These are phyloP conservation scores for Phenganax stokvisi DNA, from an alignment of 92 coral and sea anemone genomes.

Conservation along the genomic window DNA sequence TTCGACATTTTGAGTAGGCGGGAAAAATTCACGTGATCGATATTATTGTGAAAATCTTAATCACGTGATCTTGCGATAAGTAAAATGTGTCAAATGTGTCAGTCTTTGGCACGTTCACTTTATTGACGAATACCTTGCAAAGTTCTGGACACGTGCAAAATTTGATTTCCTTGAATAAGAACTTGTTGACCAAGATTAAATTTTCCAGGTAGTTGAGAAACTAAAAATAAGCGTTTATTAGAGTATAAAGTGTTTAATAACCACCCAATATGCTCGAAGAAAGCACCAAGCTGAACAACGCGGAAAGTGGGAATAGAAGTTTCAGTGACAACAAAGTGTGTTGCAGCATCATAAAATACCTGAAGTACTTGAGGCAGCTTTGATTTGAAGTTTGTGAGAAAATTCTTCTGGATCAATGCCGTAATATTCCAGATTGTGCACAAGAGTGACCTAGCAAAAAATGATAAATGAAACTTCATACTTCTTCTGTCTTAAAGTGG, in stretches of 20 bases:
- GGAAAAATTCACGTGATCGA: too few species aligned
- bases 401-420: conserved; percentile 90
- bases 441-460: conserved; percentile 73
- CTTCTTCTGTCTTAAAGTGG: neutral
- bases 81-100: neutral
- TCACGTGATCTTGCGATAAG: too few species aligned
- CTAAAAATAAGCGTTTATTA: conserved; percentile 20
- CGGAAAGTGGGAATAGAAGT: neutral
- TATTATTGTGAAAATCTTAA: too few species aligned
- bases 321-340: neutral
- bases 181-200: conserved; percentile 77
- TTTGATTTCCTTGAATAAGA: conserved; percentile 86
- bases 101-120: too few species aligned
- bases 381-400: conserved; percentile 81
- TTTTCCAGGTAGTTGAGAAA: conserved; percentile 95
- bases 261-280: neutral
- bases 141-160: conserved; percentile 63
- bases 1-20: too few species aligned
- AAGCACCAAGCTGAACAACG: neutral
- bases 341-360: conserved; percentile 41
- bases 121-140: conserved; percentile 58
- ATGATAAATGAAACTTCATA: neutral
- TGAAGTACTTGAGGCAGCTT: conserved; percentile 89
- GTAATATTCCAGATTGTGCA: conserved; percentile 69
- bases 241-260: neutral